Evolutionary conservation across 2,888 invertebrate species (phyloP), one percentile per base, ranked within the genome.

Genomic region (Chrysodeixis includens): DNA sequence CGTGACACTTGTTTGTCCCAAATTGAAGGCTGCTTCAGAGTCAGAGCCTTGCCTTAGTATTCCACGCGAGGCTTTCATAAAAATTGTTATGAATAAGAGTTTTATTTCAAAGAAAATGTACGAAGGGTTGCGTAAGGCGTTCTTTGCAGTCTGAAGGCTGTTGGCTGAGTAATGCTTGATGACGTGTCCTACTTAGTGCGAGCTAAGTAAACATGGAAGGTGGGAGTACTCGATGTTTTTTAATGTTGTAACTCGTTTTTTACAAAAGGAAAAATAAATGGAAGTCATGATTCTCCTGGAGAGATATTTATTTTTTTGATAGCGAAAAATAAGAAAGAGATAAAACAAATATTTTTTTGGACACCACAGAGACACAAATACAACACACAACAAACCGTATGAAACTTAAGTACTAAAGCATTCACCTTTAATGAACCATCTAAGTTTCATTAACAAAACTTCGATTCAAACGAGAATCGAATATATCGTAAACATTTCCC

Each of bases 1-100:
- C 73, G 80, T 77, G 80, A 74, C 78, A 78, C 82, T 82, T 82
- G 78, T 82, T 81, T 80, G 80, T 76, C 69, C 55, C 62, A 76
- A 79, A 86, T 85, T 83, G 87, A 81, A 76, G 76, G 62, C 66
- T 32, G 59, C 68, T 69, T 56, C 56, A 59, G 46, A 51, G 61
- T 56, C 59, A 49, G 65, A 56, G 69, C 54, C 64, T 67, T 72
- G 69, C 56, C 64, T 69, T 72, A 76, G 71, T 78, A 74, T 79
- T 74, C 72, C 51, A 54, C 20, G 53, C 62, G 35, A 56, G 67
- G 60, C 53, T 74, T 78, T 73, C 66, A 80, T 74, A 66, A 59
- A 73, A 79, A 79, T 74, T 74, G 71, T 74, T 81, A 77, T 73
- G 69, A 71, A 74, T 74, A 69, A 71, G 56, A 64, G 69, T 71